phyloP scores from a whole-genome alignment of 2,113 vertebrate genomes.

The Tichodroma muraria region DNA sequence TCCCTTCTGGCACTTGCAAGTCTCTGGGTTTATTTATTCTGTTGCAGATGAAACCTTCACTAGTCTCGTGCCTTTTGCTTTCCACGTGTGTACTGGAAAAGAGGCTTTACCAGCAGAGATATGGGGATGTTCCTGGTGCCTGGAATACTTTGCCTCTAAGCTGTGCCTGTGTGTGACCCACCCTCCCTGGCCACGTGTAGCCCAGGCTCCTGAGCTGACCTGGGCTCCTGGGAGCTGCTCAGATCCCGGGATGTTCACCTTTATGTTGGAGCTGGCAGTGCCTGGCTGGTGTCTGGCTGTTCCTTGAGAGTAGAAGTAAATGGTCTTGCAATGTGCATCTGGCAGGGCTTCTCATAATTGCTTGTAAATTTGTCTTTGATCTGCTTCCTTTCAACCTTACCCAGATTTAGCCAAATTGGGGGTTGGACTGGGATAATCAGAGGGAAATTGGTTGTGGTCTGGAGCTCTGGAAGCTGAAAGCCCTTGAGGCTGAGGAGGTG shows the following conservation, averaged over 20 bases:
- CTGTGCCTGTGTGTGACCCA: background rate
- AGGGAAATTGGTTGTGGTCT: background rate
- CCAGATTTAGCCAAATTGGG: background rate
- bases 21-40: background rate
- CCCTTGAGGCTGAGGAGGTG: background rate
- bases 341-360: background rate
- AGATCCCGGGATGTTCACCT: background rate
- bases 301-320: background rate
- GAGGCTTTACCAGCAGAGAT: background rate
- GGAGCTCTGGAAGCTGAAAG: background rate
- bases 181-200: background rate
- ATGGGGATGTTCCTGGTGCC: background rate
- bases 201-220: background rate
- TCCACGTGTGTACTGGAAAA: background rate
- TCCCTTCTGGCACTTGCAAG: background rate
- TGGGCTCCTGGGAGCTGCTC: background rate
- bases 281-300: background rate
- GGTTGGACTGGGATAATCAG: background rate
- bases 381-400: background rate
- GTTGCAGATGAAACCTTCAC: background rate
- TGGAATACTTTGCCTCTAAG: background rate
- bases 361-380: background rate
- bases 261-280: background rate
- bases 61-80: background rate
- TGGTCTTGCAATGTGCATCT: background rate